These are phyloP conservation scores for Liparis tanakae DNA, from an alignment of 2,797 vertebrate species.

Conservation along the genomic window DNA sequence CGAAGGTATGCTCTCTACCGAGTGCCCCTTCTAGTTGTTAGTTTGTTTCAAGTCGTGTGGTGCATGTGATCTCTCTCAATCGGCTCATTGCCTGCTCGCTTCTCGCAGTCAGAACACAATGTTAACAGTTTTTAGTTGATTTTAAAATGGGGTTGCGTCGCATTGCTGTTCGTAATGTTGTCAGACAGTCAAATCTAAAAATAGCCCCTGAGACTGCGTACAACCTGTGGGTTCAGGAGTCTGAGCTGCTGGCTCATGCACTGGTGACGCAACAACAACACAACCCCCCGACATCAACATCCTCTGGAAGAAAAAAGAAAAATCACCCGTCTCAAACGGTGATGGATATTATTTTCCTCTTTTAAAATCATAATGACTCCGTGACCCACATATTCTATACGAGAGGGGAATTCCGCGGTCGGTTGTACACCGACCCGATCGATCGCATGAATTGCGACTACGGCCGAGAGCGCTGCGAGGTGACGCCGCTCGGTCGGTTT, in stretches of 20 bases:
- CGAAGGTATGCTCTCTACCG: too few relatives aligned
- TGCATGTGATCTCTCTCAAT: neutral
- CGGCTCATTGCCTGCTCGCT: too few relatives aligned
- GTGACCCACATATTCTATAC: slow-evolving; percentile 4
- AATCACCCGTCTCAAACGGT: slow-evolving; percentile 38
- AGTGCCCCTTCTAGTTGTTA: too few relatives aligned
- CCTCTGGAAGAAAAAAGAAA: neutral
- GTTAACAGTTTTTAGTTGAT: too few relatives aligned
- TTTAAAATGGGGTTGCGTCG: too few relatives aligned
- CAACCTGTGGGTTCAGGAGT: neutral
- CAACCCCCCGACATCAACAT: slow-evolving; percentile 13
- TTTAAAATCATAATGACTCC: slow-evolving; percentile 13
- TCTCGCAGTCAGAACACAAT: too few relatives aligned
- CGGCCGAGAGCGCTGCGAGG: neutral
- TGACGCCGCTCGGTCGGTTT: neutral
- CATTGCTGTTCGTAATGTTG: too few relatives aligned
- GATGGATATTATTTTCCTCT: slow-evolving; percentile 1
- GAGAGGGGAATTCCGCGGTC: slow-evolving; percentile 39
- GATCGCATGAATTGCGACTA: neutral
- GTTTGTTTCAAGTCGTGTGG: too few relatives aligned
- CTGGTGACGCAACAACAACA: neutral
- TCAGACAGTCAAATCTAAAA: neutral
- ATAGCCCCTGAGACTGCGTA: neutral
- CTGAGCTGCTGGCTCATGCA: neutral
- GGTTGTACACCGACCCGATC: neutral